Conservation (phyloP, 2,888 invertebrate species). For the Microchrysa polita region DNA sequence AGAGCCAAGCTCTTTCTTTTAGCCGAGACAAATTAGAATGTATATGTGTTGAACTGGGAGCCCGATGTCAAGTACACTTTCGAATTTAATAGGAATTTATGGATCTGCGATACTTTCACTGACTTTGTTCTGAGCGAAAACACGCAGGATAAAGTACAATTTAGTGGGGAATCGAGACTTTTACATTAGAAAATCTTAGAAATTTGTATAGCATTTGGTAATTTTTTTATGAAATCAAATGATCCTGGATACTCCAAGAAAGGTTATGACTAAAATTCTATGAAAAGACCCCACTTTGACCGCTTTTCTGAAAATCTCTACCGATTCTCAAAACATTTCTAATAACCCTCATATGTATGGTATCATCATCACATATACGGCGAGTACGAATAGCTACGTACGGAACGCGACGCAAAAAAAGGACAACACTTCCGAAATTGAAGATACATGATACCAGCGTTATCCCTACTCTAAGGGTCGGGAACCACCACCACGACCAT, state of each 20-base stretch:
- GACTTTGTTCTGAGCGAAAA: neutral
- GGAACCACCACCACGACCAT: neutral
- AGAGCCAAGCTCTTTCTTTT: neutral
- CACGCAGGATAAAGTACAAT: neutral
- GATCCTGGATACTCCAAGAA: too few relatives aligned
- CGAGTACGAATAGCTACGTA: neutral
- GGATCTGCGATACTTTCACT: slow-evolving; percentile 28
- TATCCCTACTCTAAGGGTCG: neutral
- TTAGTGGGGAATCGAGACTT: too few relatives aligned
- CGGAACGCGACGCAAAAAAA: slow-evolving; percentile 15
- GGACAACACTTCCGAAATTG: slow-evolving; percentile 13
- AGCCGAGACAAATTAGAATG: slow-evolving; percentile 15
- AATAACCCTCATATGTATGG: too few relatives aligned
- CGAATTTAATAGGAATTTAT: slow-evolving; percentile 44
- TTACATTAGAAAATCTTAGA: too few relatives aligned
- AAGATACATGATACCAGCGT: slow-evolving; percentile 22
- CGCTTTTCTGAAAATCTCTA: too few relatives aligned
- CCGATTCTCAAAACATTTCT: too few relatives aligned
- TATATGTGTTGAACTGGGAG: slow-evolving; percentile 18
- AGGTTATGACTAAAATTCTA: too few relatives aligned
- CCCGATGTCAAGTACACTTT: slow-evolving; percentile 33
- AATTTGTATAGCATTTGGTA: too few relatives aligned
- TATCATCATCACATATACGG: neutral
- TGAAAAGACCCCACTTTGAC: too few relatives aligned
- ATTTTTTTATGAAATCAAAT: too few relatives aligned